Conservation (phyloP, 2,888 invertebrate genomes). For the Ornithoptera alexandrae region DNA sequence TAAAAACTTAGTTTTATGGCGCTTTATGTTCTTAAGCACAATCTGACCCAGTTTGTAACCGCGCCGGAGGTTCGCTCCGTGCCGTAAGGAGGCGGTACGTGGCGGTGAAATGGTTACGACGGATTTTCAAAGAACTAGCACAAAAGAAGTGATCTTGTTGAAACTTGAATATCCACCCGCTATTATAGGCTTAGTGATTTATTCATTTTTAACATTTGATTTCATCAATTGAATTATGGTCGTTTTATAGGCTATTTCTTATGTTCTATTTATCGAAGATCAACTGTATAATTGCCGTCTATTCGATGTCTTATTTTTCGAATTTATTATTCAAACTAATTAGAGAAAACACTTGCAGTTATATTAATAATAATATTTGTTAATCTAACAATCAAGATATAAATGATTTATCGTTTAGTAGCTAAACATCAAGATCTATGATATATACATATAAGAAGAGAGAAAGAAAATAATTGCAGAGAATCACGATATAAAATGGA, state of each 20-base stretch:
- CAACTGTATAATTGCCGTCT: no score
- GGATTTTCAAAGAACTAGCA: slow-evolving; percentile 30
- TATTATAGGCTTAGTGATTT: background rate
- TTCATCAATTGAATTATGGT: no score
- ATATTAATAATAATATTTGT: no score
- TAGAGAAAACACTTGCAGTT: no score
- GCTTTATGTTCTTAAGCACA: slow-evolving; percentile 34
- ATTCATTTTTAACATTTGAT: no score
- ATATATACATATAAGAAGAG: slow-evolving; percentile 49
- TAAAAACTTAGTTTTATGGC: slow-evolving; percentile 39
- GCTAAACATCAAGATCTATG: no score
- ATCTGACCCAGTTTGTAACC: slow-evolving; percentile 42
- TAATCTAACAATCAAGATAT: no score
- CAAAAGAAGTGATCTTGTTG: slow-evolving; percentile 21
- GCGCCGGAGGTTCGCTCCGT: slow-evolving; percentile 32
- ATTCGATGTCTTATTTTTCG: no score
- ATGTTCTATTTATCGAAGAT: no score
- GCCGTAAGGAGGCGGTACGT: slow-evolving; percentile 37
- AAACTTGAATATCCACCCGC: slow-evolving; percentile 11
- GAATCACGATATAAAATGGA: slow-evolving; percentile 85
- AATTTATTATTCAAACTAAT: no score
- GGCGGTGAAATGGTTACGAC: slow-evolving; percentile 38
- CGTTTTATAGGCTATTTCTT: no score
- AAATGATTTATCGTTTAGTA: no score
- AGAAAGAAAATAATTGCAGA: slow-evolving; percentile 79